A percentile compares a stretch with the other conserved stretches of the same genome.
Evolutionary conservation across 2,888 invertebrate genomes (phyloP).

Genomic region (Steinernema hermaphroditum): DNA sequence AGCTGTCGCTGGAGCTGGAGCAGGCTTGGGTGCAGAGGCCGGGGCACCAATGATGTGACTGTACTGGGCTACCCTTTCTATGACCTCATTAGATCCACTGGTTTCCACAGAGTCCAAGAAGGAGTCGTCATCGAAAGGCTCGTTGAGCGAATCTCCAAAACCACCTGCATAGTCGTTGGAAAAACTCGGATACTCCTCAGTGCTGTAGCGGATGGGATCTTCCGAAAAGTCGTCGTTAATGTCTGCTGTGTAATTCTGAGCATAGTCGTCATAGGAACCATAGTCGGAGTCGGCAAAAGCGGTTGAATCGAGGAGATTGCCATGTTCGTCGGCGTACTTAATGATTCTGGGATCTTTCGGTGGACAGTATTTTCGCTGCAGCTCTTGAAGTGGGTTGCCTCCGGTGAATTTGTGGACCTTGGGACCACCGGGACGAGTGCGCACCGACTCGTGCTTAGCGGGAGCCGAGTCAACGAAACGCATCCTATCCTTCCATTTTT

Average conservation of each 20-base stretch:
- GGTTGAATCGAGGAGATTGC: not conserved
- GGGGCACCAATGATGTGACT: not conserved
- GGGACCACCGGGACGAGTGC: slow-evolving; percentile 1
- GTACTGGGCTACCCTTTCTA: not conserved
- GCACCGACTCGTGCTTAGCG: not conserved
- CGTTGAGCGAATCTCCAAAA: not conserved
- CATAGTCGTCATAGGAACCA: not conserved
- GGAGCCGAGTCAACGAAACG: not conserved
- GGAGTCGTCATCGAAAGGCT: not conserved
- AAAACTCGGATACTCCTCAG: no score
- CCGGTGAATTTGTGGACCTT: slow-evolving; percentile 8
- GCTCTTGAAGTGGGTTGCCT: not conserved
- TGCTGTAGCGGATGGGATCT: no score
- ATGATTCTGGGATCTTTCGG: not conserved
- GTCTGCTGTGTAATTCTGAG: not conserved
- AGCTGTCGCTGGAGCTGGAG: not conserved
- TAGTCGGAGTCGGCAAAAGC: not conserved
- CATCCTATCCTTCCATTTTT: slow-evolving; percentile 1
- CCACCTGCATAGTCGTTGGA: no score
- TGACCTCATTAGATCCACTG: not conserved
- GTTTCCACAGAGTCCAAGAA: not conserved
- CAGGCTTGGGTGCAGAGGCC: not conserved
- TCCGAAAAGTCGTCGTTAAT: no score
- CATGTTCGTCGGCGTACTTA: slow-evolving; percentile 11
- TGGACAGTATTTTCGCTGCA: not conserved